Percentiles rank a stretch among this genome's conserved stretches.
These are phyloP conservation scores for Ostrea edulis DNA, from an alignment of 1,140 invertebrate species.

Conservation along the genomic window DNA sequence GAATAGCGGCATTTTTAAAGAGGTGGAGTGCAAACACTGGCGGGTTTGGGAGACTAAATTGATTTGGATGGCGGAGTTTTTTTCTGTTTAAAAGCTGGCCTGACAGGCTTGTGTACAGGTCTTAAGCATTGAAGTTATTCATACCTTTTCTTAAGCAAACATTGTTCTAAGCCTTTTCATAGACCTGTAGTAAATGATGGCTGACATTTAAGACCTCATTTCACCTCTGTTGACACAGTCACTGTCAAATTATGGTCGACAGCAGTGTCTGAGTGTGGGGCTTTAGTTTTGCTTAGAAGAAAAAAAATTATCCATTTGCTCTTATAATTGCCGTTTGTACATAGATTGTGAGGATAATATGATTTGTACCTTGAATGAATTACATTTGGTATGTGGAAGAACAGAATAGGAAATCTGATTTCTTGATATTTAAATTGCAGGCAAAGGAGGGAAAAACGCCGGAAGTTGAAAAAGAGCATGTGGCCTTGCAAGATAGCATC, in stretches of 20 bases:
- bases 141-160: slow-evolving; percentile 34
- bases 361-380: background rate
- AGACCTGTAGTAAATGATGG: background rate
- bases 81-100: slow-evolving; percentile 11
- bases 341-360: background rate
- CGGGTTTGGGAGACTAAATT: slow-evolving; percentile 7
- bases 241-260: background rate
- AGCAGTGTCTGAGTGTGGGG: background rate
- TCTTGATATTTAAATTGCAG: slow-evolving; percentile 16
- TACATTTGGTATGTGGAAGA: background rate
- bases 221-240: slow-evolving; percentile 27
- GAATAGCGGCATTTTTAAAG: slow-evolving; percentile 20
- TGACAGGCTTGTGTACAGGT: slow-evolving; percentile 25
- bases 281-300: background rate
- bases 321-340: background rate
- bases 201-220: slow-evolving; percentile 31
- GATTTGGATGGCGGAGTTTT: slow-evolving; percentile 25
- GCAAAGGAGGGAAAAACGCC: slow-evolving; percentile 12
- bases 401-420: background rate
- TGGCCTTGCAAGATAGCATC: slow-evolving; percentile 10
- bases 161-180: slow-evolving; percentile 32
- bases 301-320: background rate
- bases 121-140: background rate
- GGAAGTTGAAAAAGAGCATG: slow-evolving; percentile 26
- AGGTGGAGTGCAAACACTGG: slow-evolving; percentile 4